phyloP scores from a whole-genome alignment of 2,797 vertebrate species.

The Poecilia picta region DNA sequence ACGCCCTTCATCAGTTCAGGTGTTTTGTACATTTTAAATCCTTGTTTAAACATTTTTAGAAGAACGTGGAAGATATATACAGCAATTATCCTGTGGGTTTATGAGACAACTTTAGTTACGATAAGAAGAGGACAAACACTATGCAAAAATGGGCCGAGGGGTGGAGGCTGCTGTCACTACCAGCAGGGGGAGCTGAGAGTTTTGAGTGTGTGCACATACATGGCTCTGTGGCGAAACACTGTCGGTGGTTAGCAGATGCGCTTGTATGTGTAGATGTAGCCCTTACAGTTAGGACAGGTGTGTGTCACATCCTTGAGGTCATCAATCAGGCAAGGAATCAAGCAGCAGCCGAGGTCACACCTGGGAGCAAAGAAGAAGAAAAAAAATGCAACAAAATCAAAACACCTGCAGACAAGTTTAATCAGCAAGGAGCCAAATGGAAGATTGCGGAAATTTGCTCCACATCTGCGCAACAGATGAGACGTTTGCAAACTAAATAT shows the following conservation, averaged over 20 bases:
- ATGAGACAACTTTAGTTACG: conserved; percentile 65
- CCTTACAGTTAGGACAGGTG: conserved; percentile 98
- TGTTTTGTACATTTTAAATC: conserved; percentile 56
- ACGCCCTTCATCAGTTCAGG: conserved; percentile 32
- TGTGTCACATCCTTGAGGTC: conserved; percentile 99
- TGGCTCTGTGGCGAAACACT: conserved; percentile 60
- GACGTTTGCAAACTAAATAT: neutral
- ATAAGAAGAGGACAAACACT: conserved; percentile 60
- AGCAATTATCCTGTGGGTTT: conserved; percentile 61
- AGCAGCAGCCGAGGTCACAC: conserved; percentile 97
- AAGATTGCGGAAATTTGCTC: neutral
- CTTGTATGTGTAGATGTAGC: conserved; percentile 99
- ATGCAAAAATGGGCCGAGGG: conserved; percentile 47
- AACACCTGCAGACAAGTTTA: neutral
- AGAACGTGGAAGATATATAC: conserved; percentile 59
- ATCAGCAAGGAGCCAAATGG: neutral
- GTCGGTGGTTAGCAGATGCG: conserved; percentile 93
- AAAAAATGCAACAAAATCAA: neutral
- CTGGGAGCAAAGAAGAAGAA: conserved; percentile 68
- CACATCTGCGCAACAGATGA: neutral
- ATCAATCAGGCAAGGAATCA: conserved; percentile 96
- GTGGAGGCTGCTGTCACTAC: conserved; percentile 45
- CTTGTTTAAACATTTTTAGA: conserved; percentile 55
- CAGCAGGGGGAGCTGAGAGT: conserved; percentile 59
- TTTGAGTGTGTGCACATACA: conserved; percentile 54